Percentiles rank a stretch among this genome's conserved stretches.
These are phyloP conservation scores for Drymonia ruficornis DNA, from an alignment of 2,888 invertebrate species.

Conservation along the genomic window DNA sequence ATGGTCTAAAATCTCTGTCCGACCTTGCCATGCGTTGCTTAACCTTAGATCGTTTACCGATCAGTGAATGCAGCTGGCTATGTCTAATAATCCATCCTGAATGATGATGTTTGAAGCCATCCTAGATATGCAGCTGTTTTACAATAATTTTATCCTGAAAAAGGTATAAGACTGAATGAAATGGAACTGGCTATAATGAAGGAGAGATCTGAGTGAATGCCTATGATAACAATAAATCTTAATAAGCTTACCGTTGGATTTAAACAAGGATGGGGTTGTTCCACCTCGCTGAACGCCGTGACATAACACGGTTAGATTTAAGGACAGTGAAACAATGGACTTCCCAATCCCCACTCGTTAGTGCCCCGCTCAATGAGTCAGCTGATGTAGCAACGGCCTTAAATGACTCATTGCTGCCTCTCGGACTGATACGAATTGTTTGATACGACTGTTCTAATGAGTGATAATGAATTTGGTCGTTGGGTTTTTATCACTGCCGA, in stretches of 20 bases:
- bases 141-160: too few relatives aligned
- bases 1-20: too few relatives aligned
- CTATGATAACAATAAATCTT: not conserved
- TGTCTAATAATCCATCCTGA: too few relatives aligned
- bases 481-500: constrained; percentile 1
- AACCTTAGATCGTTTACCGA: too few relatives aligned
- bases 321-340: constrained; percentile 72
- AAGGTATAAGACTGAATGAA: too few relatives aligned
- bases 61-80: too few relatives aligned
- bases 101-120: too few relatives aligned
- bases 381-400: constrained; percentile 74
- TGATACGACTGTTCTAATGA: constrained; percentile 46
- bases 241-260: not conserved
- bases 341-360: constrained; percentile 67
- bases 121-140: too few relatives aligned
- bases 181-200: too few relatives aligned
- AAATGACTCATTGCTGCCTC: constrained; percentile 70
- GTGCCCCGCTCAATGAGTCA: constrained; percentile 70
- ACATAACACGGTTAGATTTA: constrained; percentile 42
- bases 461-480: constrained; percentile 5
- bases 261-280: constrained; percentile 8
- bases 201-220: not conserved
- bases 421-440: constrained; percentile 58
- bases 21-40: too few relatives aligned
- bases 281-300: constrained; percentile 7